Conservation (phyloP, 2,888 invertebrate genomes). For the Paralinhomoeus sp. region DNA sequence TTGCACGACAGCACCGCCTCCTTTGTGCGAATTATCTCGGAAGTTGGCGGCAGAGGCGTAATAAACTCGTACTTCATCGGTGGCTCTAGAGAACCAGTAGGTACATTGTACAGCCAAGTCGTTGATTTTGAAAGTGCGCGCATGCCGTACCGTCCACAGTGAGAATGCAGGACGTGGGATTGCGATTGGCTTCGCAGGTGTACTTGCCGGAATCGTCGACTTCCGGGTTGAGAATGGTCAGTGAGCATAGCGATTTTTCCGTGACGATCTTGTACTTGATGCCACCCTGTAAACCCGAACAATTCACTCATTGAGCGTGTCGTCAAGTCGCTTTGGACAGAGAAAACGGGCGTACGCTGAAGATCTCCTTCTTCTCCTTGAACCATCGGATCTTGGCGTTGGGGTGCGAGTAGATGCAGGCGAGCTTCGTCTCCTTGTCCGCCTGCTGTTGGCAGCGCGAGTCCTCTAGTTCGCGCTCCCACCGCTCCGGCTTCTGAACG, state of each 20-base stretch:
- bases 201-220: conserved; percentile 89
- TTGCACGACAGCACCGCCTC: conserved; percentile 74
- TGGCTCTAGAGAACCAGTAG: conserved; percentile 42
- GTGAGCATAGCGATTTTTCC: conserved; percentile 67
- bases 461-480: conserved; percentile 79
- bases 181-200: conserved; percentile 73
- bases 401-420: conserved; percentile 84
- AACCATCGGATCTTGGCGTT: conserved; percentile 37
- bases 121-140: too few relatives aligned
- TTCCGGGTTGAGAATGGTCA: conserved; percentile 68
- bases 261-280: conserved; percentile 85
- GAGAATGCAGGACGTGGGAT: conserved; percentile 63
- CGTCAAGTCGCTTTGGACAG: background rate
- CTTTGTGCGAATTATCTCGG: conserved; percentile 68
- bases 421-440: conserved; percentile 77
- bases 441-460: conserved; percentile 81
- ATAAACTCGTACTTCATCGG: conserved; percentile 80
- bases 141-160: conserved; percentile 58
- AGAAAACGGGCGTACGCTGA: conserved; percentile 18
- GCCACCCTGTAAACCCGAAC: conserved; percentile 26
- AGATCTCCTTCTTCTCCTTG: conserved; percentile 23
- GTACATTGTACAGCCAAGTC: too few relatives aligned
- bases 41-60: conserved; percentile 62
- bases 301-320: too few relatives aligned
- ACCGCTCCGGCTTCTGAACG: conserved; percentile 65